Evolutionary conservation across 2,888 invertebrate genomes (phyloP).

Genomic region (Chalcosyrphus nemorum): DNA sequence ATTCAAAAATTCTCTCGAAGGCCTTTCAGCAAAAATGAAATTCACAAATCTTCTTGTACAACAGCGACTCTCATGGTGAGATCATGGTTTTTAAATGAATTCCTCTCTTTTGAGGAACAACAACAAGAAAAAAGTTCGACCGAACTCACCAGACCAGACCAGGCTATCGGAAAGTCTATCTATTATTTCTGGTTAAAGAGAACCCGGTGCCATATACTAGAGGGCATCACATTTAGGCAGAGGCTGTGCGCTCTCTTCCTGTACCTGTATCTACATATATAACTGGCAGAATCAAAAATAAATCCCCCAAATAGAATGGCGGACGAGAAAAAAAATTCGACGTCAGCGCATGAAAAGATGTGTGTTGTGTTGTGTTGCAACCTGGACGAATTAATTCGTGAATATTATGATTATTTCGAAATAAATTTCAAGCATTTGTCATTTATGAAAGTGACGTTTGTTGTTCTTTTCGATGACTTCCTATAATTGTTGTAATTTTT

Average conservation of each 20-base stretch:
- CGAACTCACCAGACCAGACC: conserved; percentile 54
- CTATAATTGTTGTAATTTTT: conserved; percentile 42
- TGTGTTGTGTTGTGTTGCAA: too few species aligned
- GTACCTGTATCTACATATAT: conserved; percentile 2
- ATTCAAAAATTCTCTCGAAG: conserved; percentile 50
- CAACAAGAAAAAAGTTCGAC: neutral
- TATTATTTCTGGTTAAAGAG: conserved; percentile 42
- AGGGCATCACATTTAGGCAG: conserved; percentile 21
- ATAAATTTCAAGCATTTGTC: conserved; percentile 65
- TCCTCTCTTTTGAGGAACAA: conserved; percentile 40
- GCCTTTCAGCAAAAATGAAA: conserved; percentile 53
- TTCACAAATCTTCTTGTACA: conserved; percentile 59
- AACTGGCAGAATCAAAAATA: conserved; percentile 44
- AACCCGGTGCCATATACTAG: conserved; percentile 1
- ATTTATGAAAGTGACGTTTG: conserved; percentile 55
- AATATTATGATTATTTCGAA: conserved; percentile 66
- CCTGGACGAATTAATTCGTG: conserved; percentile 62
- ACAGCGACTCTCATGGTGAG: conserved; percentile 65
- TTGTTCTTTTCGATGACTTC: conserved; percentile 42
- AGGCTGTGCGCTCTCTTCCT: conserved; percentile 52
- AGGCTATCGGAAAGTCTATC: neutral
- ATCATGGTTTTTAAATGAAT: conserved; percentile 71
- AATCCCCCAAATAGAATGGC: conserved; percentile 27
- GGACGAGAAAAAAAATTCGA: conserved; percentile 29
- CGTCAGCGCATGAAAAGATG: conserved; percentile 51